Conservation (phyloP, 2,797 vertebrate genomes). For the Hemibagrus guttatus region DNA sequence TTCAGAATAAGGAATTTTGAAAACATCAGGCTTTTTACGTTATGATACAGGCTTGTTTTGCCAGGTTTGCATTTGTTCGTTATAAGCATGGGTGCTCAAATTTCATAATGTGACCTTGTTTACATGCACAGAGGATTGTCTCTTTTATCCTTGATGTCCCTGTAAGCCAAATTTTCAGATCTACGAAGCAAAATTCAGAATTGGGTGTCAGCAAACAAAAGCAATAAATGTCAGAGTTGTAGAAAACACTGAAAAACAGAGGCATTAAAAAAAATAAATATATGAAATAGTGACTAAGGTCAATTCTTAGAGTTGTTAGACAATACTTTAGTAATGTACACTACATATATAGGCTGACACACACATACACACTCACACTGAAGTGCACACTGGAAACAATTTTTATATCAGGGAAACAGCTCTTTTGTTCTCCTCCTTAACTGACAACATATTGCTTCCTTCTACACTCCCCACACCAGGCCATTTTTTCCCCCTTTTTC, state of each 20-base stretch:
- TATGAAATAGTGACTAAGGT: background rate
- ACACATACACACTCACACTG: background rate
- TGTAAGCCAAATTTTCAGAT: background rate
- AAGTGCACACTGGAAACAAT: conserved; percentile 29
- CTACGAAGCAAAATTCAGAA: background rate
- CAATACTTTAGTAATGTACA: background rate
- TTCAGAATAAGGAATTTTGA: background rate
- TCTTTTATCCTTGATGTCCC: background rate
- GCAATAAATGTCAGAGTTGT: background rate
- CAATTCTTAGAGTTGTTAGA: too few species aligned
- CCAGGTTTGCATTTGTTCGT: background rate
- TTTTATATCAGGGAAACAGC: conserved; percentile 46
- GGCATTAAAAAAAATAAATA: background rate
- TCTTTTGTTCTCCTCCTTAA: background rate
- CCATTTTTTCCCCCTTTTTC: conserved; percentile 50
- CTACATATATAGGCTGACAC: background rate
- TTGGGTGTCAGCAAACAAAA: background rate
- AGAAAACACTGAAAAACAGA: background rate
- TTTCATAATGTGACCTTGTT: background rate
- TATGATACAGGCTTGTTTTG: background rate
- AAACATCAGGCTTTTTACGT: background rate
- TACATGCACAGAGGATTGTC: background rate
- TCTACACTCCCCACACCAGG: conserved; percentile 27
- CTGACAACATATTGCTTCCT: conserved; percentile 26
- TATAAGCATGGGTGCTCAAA: background rate